Evolutionary conservation across 2,888 invertebrate species (phyloP).

Genomic region (Didymodactylos carnosus): DNA sequence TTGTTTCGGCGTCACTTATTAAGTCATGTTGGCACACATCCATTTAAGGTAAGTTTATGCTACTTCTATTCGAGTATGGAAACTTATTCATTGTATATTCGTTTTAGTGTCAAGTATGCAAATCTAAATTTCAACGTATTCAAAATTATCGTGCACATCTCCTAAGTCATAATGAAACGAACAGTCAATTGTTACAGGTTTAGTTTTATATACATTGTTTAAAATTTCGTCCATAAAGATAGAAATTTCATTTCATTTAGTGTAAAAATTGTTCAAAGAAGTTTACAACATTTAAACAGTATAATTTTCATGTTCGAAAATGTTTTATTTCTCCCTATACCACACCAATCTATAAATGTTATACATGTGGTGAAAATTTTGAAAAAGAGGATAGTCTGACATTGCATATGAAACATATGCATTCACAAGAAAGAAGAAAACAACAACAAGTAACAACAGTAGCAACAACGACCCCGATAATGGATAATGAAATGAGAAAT

Average conservation of each 20-base stretch:
- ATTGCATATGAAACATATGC: neutral
- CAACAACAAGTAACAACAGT: neutral
- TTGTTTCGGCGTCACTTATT: neutral
- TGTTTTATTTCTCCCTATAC: neutral
- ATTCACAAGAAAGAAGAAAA: too few relatives aligned
- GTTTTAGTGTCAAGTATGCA: neutral
- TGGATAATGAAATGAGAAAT: too few relatives aligned
- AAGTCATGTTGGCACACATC: neutral
- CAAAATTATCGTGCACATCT: neutral
- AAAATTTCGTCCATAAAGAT: too few relatives aligned
- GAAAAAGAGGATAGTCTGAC: neutral
- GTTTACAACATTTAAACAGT: neutral
- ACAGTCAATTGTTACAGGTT: neutral
- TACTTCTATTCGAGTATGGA: neutral
- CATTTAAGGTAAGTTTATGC: neutral
- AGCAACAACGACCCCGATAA: neutral
- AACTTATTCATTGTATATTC: neutral
- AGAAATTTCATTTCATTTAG: neutral
- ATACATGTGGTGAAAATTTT: neutral
- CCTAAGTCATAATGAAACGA: neutral
- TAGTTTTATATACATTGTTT: neutral
- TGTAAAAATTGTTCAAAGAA: neutral
- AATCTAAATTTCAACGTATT: neutral
- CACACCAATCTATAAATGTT: neutral
- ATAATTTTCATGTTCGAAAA: neutral